Conservation (phyloP, 2,113 vertebrate species). For the Xerus inauris region DNA sequence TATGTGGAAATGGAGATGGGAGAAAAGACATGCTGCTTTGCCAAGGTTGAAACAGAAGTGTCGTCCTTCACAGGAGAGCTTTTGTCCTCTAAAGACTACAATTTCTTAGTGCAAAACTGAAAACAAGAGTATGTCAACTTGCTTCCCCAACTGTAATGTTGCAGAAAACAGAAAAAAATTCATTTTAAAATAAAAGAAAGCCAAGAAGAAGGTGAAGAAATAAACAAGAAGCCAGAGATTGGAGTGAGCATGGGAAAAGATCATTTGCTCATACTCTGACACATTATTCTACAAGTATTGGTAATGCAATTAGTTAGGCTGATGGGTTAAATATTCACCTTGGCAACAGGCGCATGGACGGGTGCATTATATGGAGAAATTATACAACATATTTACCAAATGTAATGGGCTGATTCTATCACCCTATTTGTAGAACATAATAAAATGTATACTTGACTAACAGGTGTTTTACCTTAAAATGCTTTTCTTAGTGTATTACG, state of each 20-base stretch:
- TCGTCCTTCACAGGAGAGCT: not conserved
- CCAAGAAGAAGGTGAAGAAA: slow-evolving; percentile 4
- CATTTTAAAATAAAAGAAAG: slow-evolving; percentile 19
- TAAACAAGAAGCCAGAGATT: not conserved
- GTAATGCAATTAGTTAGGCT: slow-evolving; percentile 55
- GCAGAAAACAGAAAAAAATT: not conserved
- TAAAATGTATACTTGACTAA: slow-evolving; percentile 80
- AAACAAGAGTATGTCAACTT: not conserved
- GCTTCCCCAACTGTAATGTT: not conserved
- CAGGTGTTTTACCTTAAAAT: slow-evolving; percentile 76
- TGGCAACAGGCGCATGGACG: not conserved
- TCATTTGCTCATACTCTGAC: not conserved
- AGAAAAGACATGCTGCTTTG: not conserved
- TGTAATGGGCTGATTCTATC: slow-evolving; percentile 63
- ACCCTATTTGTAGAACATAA: slow-evolving; percentile 71
- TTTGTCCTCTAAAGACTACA: not conserved
- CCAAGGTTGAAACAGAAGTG: not conserved
- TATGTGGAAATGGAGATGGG: not conserved
- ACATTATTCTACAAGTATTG: slow-evolving; percentile 27
- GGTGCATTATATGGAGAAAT: slow-evolving; percentile 60
- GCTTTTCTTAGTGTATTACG: slow-evolving; percentile 74
- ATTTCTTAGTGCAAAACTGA: not conserved
- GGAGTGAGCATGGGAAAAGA: not conserved
- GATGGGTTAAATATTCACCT: slow-evolving; percentile 64
- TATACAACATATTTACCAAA: slow-evolving; percentile 73